Conservation (phyloP, 1,140 invertebrate species). For the Druon quercuslanigerum region DNA sequence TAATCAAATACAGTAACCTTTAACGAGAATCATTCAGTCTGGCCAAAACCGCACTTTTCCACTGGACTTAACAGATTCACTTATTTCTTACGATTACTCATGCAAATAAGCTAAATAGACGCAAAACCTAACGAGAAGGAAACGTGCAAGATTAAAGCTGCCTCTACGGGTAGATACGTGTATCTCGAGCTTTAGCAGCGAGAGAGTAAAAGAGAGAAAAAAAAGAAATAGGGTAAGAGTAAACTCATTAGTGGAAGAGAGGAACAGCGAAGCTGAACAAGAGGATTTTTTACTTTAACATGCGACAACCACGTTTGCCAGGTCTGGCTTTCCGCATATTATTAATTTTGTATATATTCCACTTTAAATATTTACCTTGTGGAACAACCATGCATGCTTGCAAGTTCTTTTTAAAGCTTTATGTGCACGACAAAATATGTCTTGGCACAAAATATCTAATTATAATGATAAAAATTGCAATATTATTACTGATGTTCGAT, state of each 20-base stretch:
- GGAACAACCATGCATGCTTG: not conserved
- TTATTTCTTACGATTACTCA: constrained; percentile 22
- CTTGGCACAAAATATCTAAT: too few relatives aligned
- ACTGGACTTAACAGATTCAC: constrained; percentile 6
- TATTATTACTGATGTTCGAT: too few relatives aligned
- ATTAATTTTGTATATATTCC: constrained; percentile 26
- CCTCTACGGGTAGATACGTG: constrained; percentile 5
- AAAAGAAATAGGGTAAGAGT: constrained; percentile 10
- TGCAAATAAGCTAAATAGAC: constrained; percentile 28
- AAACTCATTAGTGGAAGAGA: constrained; percentile 23
- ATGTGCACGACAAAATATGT: too few relatives aligned
- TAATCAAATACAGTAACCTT: not conserved
- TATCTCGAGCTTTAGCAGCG: not conserved
- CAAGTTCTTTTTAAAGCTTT: not conserved
- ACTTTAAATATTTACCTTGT: constrained; percentile 28
- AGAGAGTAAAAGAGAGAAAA: not conserved
- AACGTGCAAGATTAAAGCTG: constrained; percentile 26
- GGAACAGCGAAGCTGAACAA: not conserved
- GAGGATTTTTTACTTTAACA: not conserved
- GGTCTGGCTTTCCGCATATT: constrained; percentile 10
- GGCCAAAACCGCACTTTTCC: constrained; percentile 15
- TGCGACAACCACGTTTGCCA: constrained; percentile 4
- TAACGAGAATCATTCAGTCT: not conserved
- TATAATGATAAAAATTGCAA: too few relatives aligned
- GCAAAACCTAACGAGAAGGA: constrained; percentile 24